phyloP scores from a whole-genome alignment of 2,888 invertebrate genomes.

The Cylloceria caligata region DNA sequence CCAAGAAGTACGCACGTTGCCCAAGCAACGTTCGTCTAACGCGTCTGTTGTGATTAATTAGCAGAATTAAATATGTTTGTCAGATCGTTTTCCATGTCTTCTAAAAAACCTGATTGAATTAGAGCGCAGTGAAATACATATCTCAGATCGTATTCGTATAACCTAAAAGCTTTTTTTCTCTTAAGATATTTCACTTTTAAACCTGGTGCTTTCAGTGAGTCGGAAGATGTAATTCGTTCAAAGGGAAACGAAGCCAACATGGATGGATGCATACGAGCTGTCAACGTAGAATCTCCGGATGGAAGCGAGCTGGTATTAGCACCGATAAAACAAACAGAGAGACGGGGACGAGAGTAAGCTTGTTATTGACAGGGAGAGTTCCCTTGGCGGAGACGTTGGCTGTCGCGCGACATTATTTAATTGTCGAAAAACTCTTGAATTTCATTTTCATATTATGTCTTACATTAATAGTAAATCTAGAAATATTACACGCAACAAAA shows the following conservation, averaged over 20 bases:
- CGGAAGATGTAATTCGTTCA: conserved; percentile 52
- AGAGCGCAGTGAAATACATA: not conserved
- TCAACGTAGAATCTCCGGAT: conserved; percentile 57
- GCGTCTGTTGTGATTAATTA: conserved; percentile 63
- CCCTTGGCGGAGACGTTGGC: conserved; percentile 22
- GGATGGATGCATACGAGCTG: conserved; percentile 56
- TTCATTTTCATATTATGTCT: no score
- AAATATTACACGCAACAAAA: no score
- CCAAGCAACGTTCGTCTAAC: conserved; percentile 71
- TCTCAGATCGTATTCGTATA: conserved; percentile 55
- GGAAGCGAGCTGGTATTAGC: conserved; percentile 60
- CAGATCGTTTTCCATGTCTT: not conserved
- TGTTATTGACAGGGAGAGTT: conserved; percentile 49
- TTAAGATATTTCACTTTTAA: conserved; percentile 48
- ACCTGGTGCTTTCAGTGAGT: conserved; percentile 44
- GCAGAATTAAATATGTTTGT: conserved; percentile 64
- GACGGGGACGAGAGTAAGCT: conserved; percentile 23
- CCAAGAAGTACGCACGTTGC: conserved; percentile 68
- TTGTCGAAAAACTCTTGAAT: no score
- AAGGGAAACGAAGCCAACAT: conserved; percentile 7
- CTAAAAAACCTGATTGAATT: not conserved
- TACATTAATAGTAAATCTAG: no score
- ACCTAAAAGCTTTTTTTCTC: conserved; percentile 62
- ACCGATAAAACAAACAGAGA: conserved; percentile 65
- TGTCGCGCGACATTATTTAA: conserved; percentile 15